phyloP scores from a whole-genome alignment of 2,888 invertebrate genomes.

The Apamea crenata region DNA sequence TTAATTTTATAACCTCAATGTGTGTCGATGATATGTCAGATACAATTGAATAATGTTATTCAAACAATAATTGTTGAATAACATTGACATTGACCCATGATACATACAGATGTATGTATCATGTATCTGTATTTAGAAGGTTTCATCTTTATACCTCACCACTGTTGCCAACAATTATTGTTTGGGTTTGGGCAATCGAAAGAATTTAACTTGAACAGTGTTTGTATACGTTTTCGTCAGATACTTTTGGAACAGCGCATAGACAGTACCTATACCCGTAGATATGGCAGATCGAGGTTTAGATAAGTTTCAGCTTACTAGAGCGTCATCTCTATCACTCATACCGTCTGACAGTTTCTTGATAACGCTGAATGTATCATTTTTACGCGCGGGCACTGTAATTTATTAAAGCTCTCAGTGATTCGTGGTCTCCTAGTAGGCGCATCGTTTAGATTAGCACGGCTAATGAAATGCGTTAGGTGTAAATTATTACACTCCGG shows the following conservation, averaged over 20 bases:
- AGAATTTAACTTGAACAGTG: background rate
- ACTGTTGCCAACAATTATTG: too few species aligned
- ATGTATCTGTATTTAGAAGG: too few species aligned
- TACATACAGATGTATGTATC: too few species aligned
- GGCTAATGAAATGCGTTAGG: slow-evolving; percentile 78
- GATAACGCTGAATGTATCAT: background rate
- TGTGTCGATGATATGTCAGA: background rate
- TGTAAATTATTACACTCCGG: slow-evolving; percentile 76
- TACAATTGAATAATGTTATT: too few species aligned
- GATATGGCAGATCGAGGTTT: too few species aligned
- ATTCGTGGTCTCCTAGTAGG: slow-evolving; percentile 64
- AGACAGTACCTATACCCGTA: background rate
- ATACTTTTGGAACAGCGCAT: background rate
- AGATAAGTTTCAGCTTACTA: background rate
- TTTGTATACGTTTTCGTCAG: background rate
- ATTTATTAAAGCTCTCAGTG: background rate
- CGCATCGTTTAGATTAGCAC: slow-evolving; percentile 69
- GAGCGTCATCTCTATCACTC: background rate
- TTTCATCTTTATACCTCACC: too few species aligned
- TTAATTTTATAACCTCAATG: background rate
- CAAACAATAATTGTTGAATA: background rate
- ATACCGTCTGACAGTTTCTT: background rate
- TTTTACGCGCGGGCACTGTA: background rate
- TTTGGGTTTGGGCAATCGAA: too few species aligned
- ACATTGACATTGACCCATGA: too few species aligned